These are phyloP conservation scores for Myzus persicae DNA, from an alignment of 1,140 invertebrate genomes.

Conservation along the genomic window DNA sequence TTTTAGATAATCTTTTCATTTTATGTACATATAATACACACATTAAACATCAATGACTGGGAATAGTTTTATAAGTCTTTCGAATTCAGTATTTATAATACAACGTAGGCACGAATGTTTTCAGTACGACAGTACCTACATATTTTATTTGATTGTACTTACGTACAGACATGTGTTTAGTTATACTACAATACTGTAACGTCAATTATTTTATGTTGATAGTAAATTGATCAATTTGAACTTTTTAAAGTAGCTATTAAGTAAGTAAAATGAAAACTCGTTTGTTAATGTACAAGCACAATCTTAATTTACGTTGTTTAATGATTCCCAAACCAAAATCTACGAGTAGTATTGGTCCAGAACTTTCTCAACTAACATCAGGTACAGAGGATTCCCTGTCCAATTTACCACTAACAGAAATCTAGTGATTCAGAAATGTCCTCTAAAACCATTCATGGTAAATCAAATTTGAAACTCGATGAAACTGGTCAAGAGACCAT, in stretches of 20 bases:
- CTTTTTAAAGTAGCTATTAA: neutral
- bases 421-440: neutral
- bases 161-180: neutral
- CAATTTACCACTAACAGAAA: neutral
- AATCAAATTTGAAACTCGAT: neutral
- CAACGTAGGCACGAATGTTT: neutral
- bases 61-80: too few relatives aligned
- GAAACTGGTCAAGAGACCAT: neutral
- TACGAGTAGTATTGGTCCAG: too few relatives aligned
- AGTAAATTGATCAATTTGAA: neutral
- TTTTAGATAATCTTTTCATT: neutral
- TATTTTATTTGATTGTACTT: neutral
- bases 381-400: neutral
- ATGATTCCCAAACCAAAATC: neutral
- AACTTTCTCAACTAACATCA: too few relatives aligned
- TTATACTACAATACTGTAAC: neutral
- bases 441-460: neutral
- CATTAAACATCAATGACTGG: too few relatives aligned
- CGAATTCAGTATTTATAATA: neutral
- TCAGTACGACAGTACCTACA: too few relatives aligned
- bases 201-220: neutral
- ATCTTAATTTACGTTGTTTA: neutral
- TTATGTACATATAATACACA: neutral
- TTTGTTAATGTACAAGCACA: neutral
- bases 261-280: neutral